Base-by-base conservation (phyloP, 2,113 vertebrate species). In the Lanius collurio region DNA sequence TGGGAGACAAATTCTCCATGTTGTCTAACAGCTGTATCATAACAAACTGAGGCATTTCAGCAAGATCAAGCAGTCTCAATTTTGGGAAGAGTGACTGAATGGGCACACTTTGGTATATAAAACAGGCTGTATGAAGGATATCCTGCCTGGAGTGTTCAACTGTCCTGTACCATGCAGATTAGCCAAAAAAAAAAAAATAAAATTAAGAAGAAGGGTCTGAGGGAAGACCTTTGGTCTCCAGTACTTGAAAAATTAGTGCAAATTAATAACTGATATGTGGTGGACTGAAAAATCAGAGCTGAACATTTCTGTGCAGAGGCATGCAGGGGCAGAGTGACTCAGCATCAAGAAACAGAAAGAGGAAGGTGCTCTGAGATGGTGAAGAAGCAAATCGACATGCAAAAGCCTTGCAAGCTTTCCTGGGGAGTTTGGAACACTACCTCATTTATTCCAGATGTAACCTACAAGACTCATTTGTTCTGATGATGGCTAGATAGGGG, bases 361-460 rank as follows among this genome's bases (percentile, higher is more conserved):
- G 41, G n/a, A 86, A 85, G 88, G 55, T 10, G 20, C 50, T 93
- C 69, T 67, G 47, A 79, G 73, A 76, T 7, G 1, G 56, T 68
- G 70, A 41, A 65, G 13, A 11, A 68, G 39, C 28, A 95, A 94
- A 88, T 37, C 83, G 87, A 79, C 74, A 41, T 4, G 3, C 10
- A 19, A 88, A 90, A 50, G 55, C 39, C 75, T 90, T 73, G 53
- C 67, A 79, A 47, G 76, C 79, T 69, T 67, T 84, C 79, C 94
- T 1, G 24, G 46, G 68, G 93, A 95, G 64, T 55, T 78, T 93
- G 94, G 91, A 96, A 94, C 84, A 83, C 65, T 92, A 91, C 89
- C 94, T 96, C 78, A 94, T 92, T 79, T 60, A 60, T 93, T 92
- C 92, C 94, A 94, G 31, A 46, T 90, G 90, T 71, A 56, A 81